phyloP scores from a whole-genome alignment of 1,140 invertebrate species.

The Teleogryllus occipitalis region DNA sequence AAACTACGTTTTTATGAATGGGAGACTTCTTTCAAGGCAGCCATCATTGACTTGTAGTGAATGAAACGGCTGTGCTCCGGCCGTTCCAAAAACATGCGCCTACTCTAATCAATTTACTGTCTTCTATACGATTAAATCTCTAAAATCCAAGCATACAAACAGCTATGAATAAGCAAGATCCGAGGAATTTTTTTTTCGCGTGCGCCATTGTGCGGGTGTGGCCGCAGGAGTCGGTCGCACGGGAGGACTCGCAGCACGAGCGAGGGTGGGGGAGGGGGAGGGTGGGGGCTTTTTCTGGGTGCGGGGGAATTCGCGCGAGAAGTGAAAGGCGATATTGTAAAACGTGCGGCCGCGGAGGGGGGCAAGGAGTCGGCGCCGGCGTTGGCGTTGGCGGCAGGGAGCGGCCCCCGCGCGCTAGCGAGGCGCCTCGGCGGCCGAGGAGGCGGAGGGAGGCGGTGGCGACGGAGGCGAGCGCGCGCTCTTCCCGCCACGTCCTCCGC shows the following conservation, averaged over 20 bases:
- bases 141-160: neutral
- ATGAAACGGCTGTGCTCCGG: slow-evolving; percentile 13
- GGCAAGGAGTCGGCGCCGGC: no score
- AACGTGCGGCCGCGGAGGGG: no score
- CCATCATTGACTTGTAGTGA: slow-evolving; percentile 19
- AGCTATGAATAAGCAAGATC: neutral
- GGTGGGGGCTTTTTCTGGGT: no score
- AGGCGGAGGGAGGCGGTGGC: no score
- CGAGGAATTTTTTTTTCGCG: neutral
- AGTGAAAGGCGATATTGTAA: no score
- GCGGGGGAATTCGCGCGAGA: no score
- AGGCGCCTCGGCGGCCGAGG: no score
- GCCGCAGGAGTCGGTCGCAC: neutral
- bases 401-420: no score
- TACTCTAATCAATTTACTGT: slow-evolving; percentile 1
- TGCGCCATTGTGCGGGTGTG: neutral
- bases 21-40: slow-evolving; percentile 14
- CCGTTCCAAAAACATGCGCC: slow-evolving; percentile 13
- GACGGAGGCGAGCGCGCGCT: no score
- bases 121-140: slow-evolving; percentile 5
- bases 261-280: no score
- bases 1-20: slow-evolving; percentile 23
- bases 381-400: no score
- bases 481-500: no score
- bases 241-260: neutral